phyloP scores from a whole-genome alignment of 2,113 vertebrate genomes.

The Chamaea fasciata region DNA sequence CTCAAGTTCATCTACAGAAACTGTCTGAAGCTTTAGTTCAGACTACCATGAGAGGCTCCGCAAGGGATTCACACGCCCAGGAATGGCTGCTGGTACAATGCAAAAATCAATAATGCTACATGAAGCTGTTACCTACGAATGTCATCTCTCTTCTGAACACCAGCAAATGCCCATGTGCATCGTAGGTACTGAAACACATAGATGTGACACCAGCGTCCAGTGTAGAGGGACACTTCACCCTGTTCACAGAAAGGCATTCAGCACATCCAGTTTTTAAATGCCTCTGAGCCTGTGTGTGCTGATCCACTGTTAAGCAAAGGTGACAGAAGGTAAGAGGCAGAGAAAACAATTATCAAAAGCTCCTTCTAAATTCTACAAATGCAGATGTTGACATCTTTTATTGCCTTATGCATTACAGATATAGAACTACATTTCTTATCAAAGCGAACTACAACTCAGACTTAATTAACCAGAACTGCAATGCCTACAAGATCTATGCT shows the following conservation, averaged over 20 bases:
- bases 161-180: background rate
- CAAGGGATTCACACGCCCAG: background rate
- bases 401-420: constrained; percentile 9
- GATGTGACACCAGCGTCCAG: background rate
- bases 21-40: background rate
- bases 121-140: background rate
- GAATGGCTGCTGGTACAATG: background rate
- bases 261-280: background rate
- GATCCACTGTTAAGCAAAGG: background rate
- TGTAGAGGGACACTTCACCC: background rate
- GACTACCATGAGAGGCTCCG: background rate
- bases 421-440: background rate
- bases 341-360: constrained; percentile 36
- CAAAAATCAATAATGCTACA: background rate
- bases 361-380: constrained; percentile 12
- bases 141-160: background rate
- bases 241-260: background rate
- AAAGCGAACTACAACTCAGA: background rate
- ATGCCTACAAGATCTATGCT: background rate
- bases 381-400: background rate
- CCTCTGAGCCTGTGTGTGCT: background rate
- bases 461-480: constrained; percentile 10
- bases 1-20: background rate
- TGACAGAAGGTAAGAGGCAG: background rate
- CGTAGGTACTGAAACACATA: background rate